phyloP scores from a whole-genome alignment of 2,797 vertebrate genomes.

The Phataginus tricuspis region DNA sequence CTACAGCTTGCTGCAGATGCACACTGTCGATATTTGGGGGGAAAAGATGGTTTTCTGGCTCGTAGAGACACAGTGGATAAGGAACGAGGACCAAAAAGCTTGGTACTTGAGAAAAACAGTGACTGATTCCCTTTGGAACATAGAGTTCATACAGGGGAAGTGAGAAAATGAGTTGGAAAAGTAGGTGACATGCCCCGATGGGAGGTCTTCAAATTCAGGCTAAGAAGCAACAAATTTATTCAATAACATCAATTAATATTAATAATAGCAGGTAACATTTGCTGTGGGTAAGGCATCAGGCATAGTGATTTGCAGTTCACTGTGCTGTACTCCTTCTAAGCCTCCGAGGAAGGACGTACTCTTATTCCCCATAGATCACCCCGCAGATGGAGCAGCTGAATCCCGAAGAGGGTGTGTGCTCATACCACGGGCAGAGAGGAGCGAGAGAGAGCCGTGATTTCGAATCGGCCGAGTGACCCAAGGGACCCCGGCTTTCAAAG shows the following conservation, averaged over 20 bases:
- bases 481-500: background rate
- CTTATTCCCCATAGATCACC: background rate
- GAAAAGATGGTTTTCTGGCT: background rate
- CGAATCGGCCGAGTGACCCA: background rate
- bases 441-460: background rate
- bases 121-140: background rate
- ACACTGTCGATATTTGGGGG: background rate
- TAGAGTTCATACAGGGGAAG: background rate
- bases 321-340: background rate
- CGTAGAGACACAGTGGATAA: background rate
- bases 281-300: background rate
- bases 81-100: background rate
- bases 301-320: background rate
- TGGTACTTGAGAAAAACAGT: background rate
- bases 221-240: background rate
- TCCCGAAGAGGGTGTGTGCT: background rate
- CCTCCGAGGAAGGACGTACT: background rate
- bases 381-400: background rate
- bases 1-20: background rate
- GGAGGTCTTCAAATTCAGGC: background rate
- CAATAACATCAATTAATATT: background rate
- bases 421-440: background rate
- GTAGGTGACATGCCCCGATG: background rate
- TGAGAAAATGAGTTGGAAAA: background rate
- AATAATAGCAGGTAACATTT: background rate